phyloP scores from a whole-genome alignment of 2,888 invertebrate species.

The Augiades crinisus region DNA sequence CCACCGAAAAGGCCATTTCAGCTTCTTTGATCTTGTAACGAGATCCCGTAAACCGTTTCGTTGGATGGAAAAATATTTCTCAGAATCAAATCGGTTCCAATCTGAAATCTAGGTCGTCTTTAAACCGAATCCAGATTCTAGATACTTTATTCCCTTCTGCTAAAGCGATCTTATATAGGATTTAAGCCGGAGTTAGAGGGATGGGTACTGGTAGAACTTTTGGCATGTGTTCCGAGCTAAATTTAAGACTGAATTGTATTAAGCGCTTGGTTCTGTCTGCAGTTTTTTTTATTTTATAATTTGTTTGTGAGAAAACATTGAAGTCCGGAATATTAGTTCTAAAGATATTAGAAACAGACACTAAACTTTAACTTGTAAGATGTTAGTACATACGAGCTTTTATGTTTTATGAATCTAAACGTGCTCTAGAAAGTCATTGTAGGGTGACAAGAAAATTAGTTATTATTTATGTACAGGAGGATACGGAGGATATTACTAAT shows the following conservation, averaged over 20 bases:
- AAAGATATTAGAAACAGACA: too few species aligned
- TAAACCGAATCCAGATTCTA: conserved; percentile 20
- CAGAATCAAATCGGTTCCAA: conserved; percentile 25
- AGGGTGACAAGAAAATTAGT: too few species aligned
- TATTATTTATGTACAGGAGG: too few species aligned
- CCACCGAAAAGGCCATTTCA: conserved; percentile 11
- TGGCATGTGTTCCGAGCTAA: neutral
- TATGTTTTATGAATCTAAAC: too few species aligned
- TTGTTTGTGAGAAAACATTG: too few species aligned
- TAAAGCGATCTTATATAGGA: conserved; percentile 22
- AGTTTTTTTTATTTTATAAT: too few species aligned
- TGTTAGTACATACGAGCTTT: too few species aligned
- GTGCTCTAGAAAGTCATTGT: too few species aligned
- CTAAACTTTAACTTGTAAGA: too few species aligned
- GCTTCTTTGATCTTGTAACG: conserved; percentile 12
- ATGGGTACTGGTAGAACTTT: neutral
- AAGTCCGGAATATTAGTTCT: too few species aligned
- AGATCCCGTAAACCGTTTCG: conserved; percentile 14
- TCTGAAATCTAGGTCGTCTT: conserved; percentile 25
- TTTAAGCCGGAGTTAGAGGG: conserved; percentile 1
- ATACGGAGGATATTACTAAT: too few species aligned
- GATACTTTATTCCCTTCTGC: conserved; percentile 21
- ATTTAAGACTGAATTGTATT: neutral
- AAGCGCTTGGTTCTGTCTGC: too few species aligned
- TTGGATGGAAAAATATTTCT: conserved; percentile 19